A percentile compares a stretch with the other conserved stretches of the same genome.
Conservation (phyloP, 2,113 vertebrate genomes). For the Tylochromis polylepis region DNA sequence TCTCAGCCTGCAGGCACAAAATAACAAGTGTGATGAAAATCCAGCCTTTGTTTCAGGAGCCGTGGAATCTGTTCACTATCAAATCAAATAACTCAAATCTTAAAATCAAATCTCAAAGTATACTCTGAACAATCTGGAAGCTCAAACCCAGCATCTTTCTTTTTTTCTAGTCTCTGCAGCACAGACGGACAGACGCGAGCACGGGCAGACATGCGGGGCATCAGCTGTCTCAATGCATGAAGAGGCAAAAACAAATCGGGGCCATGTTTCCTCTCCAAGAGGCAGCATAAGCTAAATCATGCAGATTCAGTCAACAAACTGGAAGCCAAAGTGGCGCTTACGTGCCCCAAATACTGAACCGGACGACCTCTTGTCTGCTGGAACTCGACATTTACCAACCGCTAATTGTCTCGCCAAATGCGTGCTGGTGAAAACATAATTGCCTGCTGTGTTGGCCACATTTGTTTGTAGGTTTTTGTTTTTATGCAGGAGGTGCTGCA, state of each 20-base stretch:
- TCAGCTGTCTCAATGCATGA: slow-evolving; percentile 36
- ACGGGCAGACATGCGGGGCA: neutral
- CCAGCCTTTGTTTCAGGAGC: neutral
- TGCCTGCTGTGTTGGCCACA: neutral
- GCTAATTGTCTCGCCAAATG: neutral
- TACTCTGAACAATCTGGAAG: neutral
- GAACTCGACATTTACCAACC: neutral
- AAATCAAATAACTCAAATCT: neutral
- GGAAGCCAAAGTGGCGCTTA: neutral
- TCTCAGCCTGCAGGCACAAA: neutral
- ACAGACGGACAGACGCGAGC: neutral
- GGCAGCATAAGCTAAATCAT: slow-evolving; percentile 7
- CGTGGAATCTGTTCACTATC: neutral
- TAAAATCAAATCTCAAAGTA: neutral
- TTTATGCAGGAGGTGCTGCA: neutral
- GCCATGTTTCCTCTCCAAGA: slow-evolving; percentile 11
- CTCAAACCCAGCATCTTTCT: neutral
- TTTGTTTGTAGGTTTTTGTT: neutral
- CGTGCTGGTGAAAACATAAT: neutral
- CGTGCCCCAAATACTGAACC: neutral
- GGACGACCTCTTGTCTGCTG: neutral
- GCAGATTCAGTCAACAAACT: slow-evolving; percentile 24
- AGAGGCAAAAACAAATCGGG: slow-evolving; percentile 7
- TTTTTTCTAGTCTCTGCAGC: neutral
- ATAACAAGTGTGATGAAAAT: neutral